Percentiles rank a stretch among this genome's conserved stretches.
These are phyloP conservation scores for Cinclus mexicanus DNA, from an alignment of 2,113 vertebrate genomes.

Conservation along the genomic window DNA sequence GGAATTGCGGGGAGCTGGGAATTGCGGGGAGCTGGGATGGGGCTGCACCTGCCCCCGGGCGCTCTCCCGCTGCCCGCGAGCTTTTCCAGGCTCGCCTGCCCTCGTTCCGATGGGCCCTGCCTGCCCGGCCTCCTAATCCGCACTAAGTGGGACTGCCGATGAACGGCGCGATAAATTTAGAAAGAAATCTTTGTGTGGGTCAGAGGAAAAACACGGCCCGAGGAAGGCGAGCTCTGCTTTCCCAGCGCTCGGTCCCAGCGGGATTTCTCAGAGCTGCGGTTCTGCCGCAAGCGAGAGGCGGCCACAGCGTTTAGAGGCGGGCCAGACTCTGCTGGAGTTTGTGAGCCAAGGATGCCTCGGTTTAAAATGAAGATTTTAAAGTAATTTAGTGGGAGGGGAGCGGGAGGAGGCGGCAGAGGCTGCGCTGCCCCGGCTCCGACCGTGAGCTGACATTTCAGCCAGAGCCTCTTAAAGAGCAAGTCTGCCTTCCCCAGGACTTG, in stretches of 20 bases:
- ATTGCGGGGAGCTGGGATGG: neutral
- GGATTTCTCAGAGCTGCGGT: neutral
- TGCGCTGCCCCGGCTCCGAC: neutral
- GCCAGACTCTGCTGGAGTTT: rapidly evolving
- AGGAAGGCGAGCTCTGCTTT: neutral
- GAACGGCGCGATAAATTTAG: constrained; percentile 40
- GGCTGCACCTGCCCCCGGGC: neutral
- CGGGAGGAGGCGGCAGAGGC: neutral
- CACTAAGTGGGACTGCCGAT: constrained; percentile 5
- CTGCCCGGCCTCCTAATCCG: neutral
- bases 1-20: neutral
- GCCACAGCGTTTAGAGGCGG: rapidly evolving
- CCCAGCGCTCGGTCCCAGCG: neutral
- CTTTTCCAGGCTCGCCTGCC: neutral
- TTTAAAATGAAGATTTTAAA: neutral
- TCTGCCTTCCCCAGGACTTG: neutral
- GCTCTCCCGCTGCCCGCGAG: rapidly evolving
- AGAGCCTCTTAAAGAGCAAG: neutral
- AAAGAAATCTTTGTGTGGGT: constrained; percentile 64
- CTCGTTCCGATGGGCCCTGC: neutral
- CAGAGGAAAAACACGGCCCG: constrained; percentile 30
- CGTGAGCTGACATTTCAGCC: neutral
- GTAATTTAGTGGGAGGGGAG: neutral
- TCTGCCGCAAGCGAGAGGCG: neutral
- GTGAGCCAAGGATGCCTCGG: rapidly evolving